A percentile compares a stretch with the other conserved stretches of the same genome.
Evolutionary conservation across 92 coral and sea anemone genomes (phyloP).

Genomic region (Paramuricea clavata): DNA sequence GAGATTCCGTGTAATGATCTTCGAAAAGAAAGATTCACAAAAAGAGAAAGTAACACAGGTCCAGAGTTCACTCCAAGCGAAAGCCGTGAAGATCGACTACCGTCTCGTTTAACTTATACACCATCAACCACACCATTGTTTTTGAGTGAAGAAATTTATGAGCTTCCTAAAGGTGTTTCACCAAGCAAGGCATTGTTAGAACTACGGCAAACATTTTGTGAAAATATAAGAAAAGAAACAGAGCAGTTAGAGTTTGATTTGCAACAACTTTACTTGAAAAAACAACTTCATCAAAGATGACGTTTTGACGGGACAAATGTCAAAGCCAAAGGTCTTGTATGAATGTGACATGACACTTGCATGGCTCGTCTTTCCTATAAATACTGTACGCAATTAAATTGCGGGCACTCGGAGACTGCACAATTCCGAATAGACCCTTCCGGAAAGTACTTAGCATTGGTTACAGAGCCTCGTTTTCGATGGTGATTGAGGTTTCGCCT

Average conservation of each 20-base stretch:
- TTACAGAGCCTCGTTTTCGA: too few relatives aligned
- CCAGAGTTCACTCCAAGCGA: neutral
- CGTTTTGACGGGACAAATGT: neutral
- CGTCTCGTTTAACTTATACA: constrained; percentile 7
- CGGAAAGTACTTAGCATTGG: too few relatives aligned
- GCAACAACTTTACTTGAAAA: constrained; percentile 27
- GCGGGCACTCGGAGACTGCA: too few relatives aligned
- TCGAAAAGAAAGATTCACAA: neutral
- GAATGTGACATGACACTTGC: too few relatives aligned
- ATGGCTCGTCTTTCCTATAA: too few relatives aligned
- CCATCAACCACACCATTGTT: constrained; percentile 1
- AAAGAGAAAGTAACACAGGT: neutral
- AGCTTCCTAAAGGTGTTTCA: constrained; percentile 16
- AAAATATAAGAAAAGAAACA: constrained; percentile 27
- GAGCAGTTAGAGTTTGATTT: constrained; percentile 13
- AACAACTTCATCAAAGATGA: constrained; percentile 31
- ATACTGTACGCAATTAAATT: too few relatives aligned
- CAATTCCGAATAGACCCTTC: too few relatives aligned
- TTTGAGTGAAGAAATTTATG: neutral
- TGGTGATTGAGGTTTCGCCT: too few relatives aligned
- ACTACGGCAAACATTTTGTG: constrained; percentile 25
- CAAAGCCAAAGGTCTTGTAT: neutral
- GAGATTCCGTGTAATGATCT: neutral
- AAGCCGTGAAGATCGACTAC: neutral
- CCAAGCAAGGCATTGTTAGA: constrained; percentile 11